Evolutionary conservation across 2,797 vertebrate species (phyloP).

Genomic region (Melanotaenia trifasciata): DNA sequence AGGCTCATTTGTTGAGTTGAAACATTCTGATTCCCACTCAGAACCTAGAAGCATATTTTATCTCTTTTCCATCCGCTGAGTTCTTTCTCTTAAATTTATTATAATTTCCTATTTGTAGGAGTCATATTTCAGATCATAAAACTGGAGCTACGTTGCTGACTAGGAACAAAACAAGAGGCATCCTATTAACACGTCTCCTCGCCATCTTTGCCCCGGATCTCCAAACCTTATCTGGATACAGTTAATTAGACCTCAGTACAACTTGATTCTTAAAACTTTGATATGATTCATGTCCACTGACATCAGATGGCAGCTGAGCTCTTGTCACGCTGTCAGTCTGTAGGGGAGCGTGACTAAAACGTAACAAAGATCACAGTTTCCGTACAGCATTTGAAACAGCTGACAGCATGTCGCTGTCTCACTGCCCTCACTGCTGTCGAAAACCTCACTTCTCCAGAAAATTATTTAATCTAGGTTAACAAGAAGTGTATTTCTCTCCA

Average conservation of each 20-base stretch:
- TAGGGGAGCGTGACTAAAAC: neutral
- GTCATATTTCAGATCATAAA: no score
- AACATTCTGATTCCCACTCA: neutral
- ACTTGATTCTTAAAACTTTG: neutral
- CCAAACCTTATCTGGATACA: neutral
- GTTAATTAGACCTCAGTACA: no score
- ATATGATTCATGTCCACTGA: neutral
- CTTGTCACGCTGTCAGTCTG: neutral
- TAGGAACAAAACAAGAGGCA: neutral
- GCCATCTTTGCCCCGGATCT: no score
- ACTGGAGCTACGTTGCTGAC: no score
- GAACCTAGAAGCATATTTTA: no score
- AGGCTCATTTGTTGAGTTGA: neutral
- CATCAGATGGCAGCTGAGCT: neutral
- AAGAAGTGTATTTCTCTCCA: no score
- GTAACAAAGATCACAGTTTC: neutral
- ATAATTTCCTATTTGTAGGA: no score
- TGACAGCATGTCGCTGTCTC: neutral
- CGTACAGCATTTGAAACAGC: neutral
- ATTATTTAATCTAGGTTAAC: no score
- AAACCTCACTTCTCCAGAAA: no score
- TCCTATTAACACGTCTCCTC: neutral
- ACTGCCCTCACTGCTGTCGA: neutral
- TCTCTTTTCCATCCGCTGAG: no score
- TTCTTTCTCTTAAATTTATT: no score